Conservation (phyloP, 2,888 invertebrate species). For the Griposia aprilina region DNA sequence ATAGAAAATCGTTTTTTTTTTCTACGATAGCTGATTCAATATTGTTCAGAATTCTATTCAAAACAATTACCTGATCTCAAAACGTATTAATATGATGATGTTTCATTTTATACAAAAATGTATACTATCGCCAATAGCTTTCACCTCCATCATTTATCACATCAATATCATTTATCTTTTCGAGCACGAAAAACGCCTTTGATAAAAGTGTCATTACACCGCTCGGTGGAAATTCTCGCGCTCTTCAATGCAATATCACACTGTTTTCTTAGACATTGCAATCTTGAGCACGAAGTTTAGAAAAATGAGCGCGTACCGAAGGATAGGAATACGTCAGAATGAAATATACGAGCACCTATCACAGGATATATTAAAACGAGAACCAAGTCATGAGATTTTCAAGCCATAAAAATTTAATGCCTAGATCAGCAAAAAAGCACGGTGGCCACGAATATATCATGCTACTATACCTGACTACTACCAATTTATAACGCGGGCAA, state of each 20-base stretch:
- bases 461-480: slow-evolving; percentile 58
- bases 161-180: slow-evolving; percentile 41
- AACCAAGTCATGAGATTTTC: slow-evolving; percentile 9
- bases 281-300: slow-evolving; percentile 47
- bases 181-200: slow-evolving; percentile 23
- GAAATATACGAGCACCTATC: slow-evolving; percentile 44
- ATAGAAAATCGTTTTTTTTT: neutral
- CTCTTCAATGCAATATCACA: slow-evolving; percentile 34
- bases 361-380: slow-evolving; percentile 44
- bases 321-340: slow-evolving; percentile 36
- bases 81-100: slow-evolving; percentile 7
- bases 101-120: slow-evolving; percentile 20
- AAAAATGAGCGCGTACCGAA: slow-evolving; percentile 38
- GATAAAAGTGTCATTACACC: slow-evolving; percentile 52
- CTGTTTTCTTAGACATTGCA: slow-evolving; percentile 46
- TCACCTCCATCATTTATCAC: slow-evolving; percentile 39
- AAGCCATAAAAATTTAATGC: slow-evolving; percentile 25
- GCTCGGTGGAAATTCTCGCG: slow-evolving; percentile 15
- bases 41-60: neutral
- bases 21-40: neutral
- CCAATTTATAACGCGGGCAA: slow-evolving; percentile 60
- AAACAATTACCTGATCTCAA: neutral
- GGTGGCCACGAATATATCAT: slow-evolving; percentile 45
- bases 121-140: slow-evolving; percentile 4
- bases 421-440: slow-evolving; percentile 44